These are phyloP conservation scores for Listronotus oregonensis DNA, from an alignment of 1,140 invertebrate genomes.

Conservation along the genomic window DNA sequence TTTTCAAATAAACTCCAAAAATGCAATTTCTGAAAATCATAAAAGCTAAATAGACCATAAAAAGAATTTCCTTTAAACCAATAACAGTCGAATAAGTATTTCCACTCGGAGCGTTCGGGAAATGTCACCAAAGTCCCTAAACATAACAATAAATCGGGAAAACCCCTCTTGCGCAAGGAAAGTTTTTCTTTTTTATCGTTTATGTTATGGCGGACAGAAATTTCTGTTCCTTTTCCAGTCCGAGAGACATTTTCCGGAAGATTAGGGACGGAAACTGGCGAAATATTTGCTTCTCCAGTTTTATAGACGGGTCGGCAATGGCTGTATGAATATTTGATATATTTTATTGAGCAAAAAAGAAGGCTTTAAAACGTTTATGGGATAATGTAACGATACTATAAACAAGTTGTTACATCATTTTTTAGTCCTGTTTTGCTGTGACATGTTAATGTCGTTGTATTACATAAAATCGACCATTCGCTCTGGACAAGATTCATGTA, in stretches of 20 bases:
- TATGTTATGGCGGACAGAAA: slow-evolving; percentile 27
- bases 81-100: slow-evolving; percentile 32
- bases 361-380: background rate
- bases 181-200: slow-evolving; percentile 29
- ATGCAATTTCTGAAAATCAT: slow-evolving; percentile 14
- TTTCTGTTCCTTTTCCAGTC: slow-evolving; percentile 22
- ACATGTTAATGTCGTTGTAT: too few relatives aligned
- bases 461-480: too few relatives aligned
- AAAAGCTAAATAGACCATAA: slow-evolving; percentile 27
- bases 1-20: background rate
- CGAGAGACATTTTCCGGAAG: slow-evolving; percentile 31
- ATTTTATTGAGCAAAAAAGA: background rate
- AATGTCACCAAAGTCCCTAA: slow-evolving; percentile 17
- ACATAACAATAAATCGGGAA: slow-evolving; percentile 19
- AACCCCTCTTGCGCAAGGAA: slow-evolving; percentile 3
- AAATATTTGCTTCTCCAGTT: slow-evolving; percentile 21
- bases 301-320: slow-evolving; percentile 13
- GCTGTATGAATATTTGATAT: slow-evolving; percentile 21
- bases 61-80: slow-evolving; percentile 28
- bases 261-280: slow-evolving; percentile 32
- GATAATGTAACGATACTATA: too few relatives aligned
- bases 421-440: too few relatives aligned
- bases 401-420: too few relatives aligned
- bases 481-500: too few relatives aligned
- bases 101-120: slow-evolving; percentile 6